phyloP scores from a whole-genome alignment of 2,113 vertebrate genomes.

The Tachycineta bicolor region DNA sequence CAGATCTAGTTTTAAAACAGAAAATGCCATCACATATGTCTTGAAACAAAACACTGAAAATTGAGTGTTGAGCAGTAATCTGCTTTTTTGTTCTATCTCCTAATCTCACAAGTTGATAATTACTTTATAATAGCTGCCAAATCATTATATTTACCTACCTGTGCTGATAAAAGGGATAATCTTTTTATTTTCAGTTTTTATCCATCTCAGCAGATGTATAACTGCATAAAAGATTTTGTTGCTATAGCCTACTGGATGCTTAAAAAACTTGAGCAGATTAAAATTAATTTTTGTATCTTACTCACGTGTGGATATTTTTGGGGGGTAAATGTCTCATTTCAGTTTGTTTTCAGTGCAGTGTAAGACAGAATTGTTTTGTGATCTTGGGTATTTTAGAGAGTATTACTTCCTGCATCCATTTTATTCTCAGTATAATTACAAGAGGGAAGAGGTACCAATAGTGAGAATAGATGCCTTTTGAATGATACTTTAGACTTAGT shows the following conservation, averaged over 20 bases:
- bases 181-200: not conserved
- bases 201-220: not conserved
- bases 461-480: not conserved
- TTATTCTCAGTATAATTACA: not conserved
- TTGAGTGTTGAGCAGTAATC: not conserved
- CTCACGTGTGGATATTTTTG: not conserved
- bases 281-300: not conserved
- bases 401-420: not conserved
- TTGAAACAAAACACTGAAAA: not conserved
- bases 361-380: not conserved
- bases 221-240: not conserved
- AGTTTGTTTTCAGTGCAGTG: not conserved
- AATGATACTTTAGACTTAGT: not conserved
- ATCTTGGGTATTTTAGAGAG: not conserved
- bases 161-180: not conserved
- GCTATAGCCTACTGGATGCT: not conserved
- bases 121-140: not conserved
- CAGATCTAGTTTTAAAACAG: not conserved
- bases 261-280: not conserved
- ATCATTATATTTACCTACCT: not conserved
- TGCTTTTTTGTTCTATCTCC: not conserved
- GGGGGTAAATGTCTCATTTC: not conserved
- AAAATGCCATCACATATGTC: rapidly evolving
- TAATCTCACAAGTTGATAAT: not conserved
- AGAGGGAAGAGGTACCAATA: not conserved